Percentiles rank a stretch among this genome's conserved stretches.
These are phyloP conservation scores for Alethe diademata DNA, from an alignment of 2,113 vertebrate species.

Conservation along the genomic window DNA sequence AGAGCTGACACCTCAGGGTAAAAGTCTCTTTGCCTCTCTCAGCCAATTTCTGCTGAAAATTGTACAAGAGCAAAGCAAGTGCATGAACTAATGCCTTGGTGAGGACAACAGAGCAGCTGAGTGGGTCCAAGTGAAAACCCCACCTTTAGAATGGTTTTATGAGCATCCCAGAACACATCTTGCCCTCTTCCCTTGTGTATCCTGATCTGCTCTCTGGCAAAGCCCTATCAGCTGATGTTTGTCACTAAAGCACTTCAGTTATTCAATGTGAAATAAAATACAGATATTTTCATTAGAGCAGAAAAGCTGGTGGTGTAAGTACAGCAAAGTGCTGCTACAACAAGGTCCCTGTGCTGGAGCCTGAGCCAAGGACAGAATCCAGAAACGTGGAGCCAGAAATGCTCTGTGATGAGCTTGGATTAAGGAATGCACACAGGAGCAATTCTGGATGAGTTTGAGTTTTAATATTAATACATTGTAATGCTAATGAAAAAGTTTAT, in stretches of 20 bases:
- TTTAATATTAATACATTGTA: too few species aligned
- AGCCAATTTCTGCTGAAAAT: not conserved
- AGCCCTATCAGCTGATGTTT: not conserved
- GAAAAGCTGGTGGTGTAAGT: not conserved
- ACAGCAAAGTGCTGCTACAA: not conserved
- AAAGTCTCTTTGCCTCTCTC: not conserved
- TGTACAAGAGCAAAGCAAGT: not conserved
- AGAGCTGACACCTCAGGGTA: not conserved
- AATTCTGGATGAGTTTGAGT: not conserved
- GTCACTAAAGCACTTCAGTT: not conserved
- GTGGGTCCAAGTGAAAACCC: not conserved
- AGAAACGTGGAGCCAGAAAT: not conserved
- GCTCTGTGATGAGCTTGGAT: not conserved
- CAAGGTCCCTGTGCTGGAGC: not conserved
- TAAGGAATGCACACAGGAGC: not conserved
- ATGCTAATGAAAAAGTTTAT: too few species aligned
- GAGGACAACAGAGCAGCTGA: not conserved
- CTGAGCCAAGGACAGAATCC: accelerated
- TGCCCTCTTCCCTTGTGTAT: not conserved
- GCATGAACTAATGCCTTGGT: not conserved
- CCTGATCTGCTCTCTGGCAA: not conserved
- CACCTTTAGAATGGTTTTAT: not conserved
- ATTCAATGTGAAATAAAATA: not conserved
- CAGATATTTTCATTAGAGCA: not conserved
- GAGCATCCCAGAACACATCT: not conserved